Evolutionary conservation across 2,113 vertebrate species (phyloP).

Genomic region (Crotalus horridus): DNA sequence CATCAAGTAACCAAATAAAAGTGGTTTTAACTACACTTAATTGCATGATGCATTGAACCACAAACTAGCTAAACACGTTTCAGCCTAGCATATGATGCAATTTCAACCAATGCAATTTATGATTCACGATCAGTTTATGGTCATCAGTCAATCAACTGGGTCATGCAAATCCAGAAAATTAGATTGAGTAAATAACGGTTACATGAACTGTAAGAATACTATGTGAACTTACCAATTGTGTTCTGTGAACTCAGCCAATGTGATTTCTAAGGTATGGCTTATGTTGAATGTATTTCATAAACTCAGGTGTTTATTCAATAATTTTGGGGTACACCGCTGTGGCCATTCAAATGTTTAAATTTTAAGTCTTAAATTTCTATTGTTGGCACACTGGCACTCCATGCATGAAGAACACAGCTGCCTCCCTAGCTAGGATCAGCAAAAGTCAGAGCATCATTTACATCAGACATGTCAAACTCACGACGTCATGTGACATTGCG

Average conservation of each 20-base stretch:
- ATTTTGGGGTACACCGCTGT: neutral
- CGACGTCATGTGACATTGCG: too few relatives aligned
- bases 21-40: neutral
- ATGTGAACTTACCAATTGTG: neutral
- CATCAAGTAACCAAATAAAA: neutral
- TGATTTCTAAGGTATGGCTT: neutral
- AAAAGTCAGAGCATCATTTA: neutral
- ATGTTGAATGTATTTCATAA: neutral
- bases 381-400: neutral
- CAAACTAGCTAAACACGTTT: neutral
- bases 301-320: neutral
- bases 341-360: neutral
- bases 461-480: neutral
- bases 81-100: neutral
- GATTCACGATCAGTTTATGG: neutral
- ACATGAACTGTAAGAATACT: neutral
- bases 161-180: neutral
- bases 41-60: neutral
- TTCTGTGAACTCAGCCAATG: neutral
- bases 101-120: neutral
- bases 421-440: neutral
- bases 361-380: neutral
- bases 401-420: neutral
- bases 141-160: neutral
- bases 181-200: neutral